phyloP scores from a whole-genome alignment of 2,113 vertebrate species.

The Dromas ardeola region DNA sequence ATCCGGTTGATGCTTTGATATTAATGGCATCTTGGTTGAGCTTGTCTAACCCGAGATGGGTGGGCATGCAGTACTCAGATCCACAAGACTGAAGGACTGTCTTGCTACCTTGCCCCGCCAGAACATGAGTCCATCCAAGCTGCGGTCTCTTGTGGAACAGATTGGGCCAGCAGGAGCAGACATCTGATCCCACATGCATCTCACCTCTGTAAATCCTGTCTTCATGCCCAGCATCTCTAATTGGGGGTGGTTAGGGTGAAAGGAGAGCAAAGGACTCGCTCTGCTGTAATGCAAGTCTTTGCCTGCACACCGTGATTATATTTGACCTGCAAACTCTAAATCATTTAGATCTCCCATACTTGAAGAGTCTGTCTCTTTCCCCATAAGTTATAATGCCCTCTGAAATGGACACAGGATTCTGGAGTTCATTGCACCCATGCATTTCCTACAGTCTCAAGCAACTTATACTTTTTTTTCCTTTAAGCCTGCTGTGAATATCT shows the following conservation, averaged over 20 bases:
- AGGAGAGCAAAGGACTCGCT: neutral
- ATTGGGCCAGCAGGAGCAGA: neutral
- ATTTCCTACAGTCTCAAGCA: neutral
- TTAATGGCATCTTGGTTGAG: neutral
- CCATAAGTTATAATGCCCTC: neutral
- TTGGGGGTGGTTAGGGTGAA: neutral
- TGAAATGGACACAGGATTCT: neutral
- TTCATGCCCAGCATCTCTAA: neutral
- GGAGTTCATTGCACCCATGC: neutral
- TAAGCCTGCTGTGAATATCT: neutral
- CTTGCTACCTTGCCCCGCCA: neutral
- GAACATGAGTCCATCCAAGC: neutral
- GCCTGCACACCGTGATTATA: neutral
- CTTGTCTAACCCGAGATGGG: neutral
- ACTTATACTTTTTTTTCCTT: neutral
- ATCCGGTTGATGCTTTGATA: neutral
- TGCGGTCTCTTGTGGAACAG: neutral
- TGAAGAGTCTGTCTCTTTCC: neutral
- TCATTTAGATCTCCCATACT: neutral
- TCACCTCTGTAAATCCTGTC: neutral
- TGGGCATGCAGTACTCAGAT: neutral
- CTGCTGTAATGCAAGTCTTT: neutral
- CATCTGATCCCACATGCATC: neutral
- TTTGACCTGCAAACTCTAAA: neutral
- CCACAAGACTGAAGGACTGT: neutral